Percentiles rank a stretch among this genome's conserved stretches.
Evolutionary conservation across 1,140 invertebrate species (phyloP).

Genomic region (Stegodyphus dumicola): DNA sequence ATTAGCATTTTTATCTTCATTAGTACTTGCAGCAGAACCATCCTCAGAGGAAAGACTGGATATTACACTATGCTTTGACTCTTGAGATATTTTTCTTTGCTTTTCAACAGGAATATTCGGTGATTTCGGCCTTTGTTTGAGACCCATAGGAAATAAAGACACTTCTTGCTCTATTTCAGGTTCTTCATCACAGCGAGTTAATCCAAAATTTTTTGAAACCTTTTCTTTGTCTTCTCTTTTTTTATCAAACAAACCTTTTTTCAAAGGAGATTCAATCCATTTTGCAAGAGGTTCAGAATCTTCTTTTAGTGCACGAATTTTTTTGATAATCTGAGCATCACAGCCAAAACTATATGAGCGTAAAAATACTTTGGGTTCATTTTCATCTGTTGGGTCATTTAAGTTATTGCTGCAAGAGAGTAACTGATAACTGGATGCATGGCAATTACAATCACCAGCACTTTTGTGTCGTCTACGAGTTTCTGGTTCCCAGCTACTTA

Average conservation of each 20-base stretch:
- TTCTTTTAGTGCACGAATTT: conserved; percentile 68
- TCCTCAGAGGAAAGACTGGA: conserved; percentile 34
- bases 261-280: conserved; percentile 44
- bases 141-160: no score
- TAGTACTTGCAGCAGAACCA: conserved; percentile 16
- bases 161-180: conserved; percentile 48
- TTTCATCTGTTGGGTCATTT: conserved; percentile 14
- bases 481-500: conserved; percentile 59
- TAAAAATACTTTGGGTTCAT: conserved; percentile 36
- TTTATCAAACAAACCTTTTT: conserved; percentile 48
- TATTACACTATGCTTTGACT: conserved; percentile 32
- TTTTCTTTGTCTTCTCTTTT: conserved; percentile 32
- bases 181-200: conserved; percentile 58
- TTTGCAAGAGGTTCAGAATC: conserved; percentile 7
- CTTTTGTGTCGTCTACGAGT: conserved; percentile 66
- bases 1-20: conserved; percentile 8
- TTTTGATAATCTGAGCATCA: conserved; percentile 80
- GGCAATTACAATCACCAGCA: conserved; percentile 63
- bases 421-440: not conserved
- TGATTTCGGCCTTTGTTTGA: conserved; percentile 64
- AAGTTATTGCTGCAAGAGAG: conserved; percentile 9
- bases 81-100: conserved; percentile 65
- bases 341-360: conserved; percentile 79
- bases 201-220: conserved; percentile 32
- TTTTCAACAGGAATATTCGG: conserved; percentile 71